These are phyloP conservation scores for Heliopora coerulea DNA, from an alignment of 92 coral and sea anemone genomes.

Conservation along the genomic window DNA sequence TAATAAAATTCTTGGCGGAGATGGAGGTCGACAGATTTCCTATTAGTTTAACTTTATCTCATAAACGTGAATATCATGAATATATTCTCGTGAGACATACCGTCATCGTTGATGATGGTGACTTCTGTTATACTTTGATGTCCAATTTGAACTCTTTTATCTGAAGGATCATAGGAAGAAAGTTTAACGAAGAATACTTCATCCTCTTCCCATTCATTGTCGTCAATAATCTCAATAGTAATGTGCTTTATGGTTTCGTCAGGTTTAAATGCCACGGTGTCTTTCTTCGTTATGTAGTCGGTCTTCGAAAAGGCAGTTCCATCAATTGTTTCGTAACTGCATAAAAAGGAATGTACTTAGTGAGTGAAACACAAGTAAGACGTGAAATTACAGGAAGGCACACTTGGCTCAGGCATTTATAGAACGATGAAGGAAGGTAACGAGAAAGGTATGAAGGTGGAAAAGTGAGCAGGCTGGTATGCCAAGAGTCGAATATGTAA, in stretches of 20 bases:
- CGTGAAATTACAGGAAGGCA: no score
- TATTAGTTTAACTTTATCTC: no score
- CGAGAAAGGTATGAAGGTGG: no score
- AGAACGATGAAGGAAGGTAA: no score
- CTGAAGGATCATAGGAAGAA: constrained; percentile 69
- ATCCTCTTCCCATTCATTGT: constrained; percentile 97
- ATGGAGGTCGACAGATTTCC: no score
- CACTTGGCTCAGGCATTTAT: no score
- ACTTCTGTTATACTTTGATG: constrained; percentile 82
- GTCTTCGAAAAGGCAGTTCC: constrained; percentile 83
- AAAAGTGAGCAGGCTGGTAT: no score
- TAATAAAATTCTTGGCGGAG: no score
- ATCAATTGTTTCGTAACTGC: constrained; percentile 87
- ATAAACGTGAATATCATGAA: no score
- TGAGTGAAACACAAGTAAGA: background rate
- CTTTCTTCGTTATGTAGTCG: constrained; percentile 82
- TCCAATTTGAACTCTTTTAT: constrained; percentile 67
- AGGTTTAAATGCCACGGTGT: constrained; percentile 84
- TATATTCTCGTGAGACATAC: no score
- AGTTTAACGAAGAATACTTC: constrained; percentile 92
- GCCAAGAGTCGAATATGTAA: no score
- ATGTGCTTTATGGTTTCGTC: constrained; percentile 81
- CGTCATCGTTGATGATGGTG: constrained; percentile 94
- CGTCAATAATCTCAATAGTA: constrained; percentile 86
- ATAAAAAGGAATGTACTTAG: background rate